Percentiles rank a stretch among this genome's conserved stretches.
Conservation (phyloP, 2,113 vertebrate species). For the Chaetura pelagica region DNA sequence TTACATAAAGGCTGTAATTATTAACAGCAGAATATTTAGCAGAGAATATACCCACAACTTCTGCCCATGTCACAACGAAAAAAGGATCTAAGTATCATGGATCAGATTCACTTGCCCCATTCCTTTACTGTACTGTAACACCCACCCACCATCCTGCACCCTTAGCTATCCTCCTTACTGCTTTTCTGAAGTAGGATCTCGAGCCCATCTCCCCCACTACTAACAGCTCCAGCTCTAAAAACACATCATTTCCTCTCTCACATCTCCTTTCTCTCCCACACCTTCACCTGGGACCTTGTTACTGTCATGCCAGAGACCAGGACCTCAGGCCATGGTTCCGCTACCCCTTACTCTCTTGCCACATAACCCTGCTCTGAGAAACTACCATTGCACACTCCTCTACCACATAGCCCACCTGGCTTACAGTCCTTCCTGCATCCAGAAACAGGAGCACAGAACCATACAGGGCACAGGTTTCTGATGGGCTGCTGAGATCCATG, state of each 20-base stretch:
- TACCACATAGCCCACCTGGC: not conserved
- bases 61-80: not conserved
- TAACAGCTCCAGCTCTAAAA: not conserved
- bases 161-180: not conserved
- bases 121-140: not conserved
- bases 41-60: not conserved
- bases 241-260: fast-evolving
- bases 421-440: not conserved
- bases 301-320: not conserved
- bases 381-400: not conserved
- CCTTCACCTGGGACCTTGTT: not conserved
- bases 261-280: not conserved
- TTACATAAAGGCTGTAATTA: not conserved
- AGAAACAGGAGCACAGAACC: not conserved
- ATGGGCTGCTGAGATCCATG: not conserved
- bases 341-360: fast-evolving
- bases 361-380: not conserved
- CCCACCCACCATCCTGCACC: not conserved
- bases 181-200: not conserved
- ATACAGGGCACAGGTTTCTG: not conserved
- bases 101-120: not conserved
- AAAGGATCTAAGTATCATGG: not conserved
- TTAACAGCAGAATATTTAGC: not conserved
- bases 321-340: not conserved
- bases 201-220: not conserved